These are phyloP conservation scores for Mimas tiliae DNA, from an alignment of 2,888 invertebrate genomes.

Conservation along the genomic window DNA sequence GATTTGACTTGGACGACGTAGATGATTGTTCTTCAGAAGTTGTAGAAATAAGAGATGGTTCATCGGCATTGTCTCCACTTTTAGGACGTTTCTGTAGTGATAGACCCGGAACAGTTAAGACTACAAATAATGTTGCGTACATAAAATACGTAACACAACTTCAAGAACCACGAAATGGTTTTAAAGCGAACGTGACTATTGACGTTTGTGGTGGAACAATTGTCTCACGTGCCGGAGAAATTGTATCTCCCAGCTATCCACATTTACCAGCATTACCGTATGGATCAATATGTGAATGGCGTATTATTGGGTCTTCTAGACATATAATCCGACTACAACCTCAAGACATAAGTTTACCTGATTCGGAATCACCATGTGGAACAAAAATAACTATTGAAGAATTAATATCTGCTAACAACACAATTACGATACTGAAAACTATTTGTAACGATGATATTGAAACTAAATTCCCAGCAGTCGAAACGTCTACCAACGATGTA, in stretches of 20 bases:
- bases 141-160: slow-evolving; percentile 89
- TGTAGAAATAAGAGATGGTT: slow-evolving; percentile 94
- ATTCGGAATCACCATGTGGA: slow-evolving; percentile 57
- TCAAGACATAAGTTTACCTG: slow-evolving; percentile 59
- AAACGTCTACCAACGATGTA: slow-evolving; percentile 65
- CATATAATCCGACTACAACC: slow-evolving; percentile 55
- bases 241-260: slow-evolving; percentile 89
- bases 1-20: slow-evolving; percentile 87
- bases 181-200: slow-evolving; percentile 88
- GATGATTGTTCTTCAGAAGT: slow-evolving; percentile 81
- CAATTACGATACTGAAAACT: slow-evolving; percentile 52
- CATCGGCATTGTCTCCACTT: slow-evolving; percentile 86
- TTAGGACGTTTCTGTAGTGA: slow-evolving; percentile 87
- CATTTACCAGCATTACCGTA: slow-evolving; percentile 73
- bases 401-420: slow-evolving; percentile 55
- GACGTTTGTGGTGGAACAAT: slow-evolving; percentile 88
- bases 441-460: slow-evolving; percentile 53
- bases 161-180: slow-evolving; percentile 90
- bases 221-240: slow-evolving; percentile 82
- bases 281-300: slow-evolving; percentile 89
- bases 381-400: slow-evolving; percentile 70
- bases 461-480: slow-evolving; percentile 41
- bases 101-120: slow-evolving; percentile 85
- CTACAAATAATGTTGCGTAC: slow-evolving; percentile 87
- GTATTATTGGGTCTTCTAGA: slow-evolving; percentile 77